These are phyloP conservation scores for Fregata magnificens DNA, from an alignment of 2,113 vertebrate genomes.

Conservation along the genomic window DNA sequence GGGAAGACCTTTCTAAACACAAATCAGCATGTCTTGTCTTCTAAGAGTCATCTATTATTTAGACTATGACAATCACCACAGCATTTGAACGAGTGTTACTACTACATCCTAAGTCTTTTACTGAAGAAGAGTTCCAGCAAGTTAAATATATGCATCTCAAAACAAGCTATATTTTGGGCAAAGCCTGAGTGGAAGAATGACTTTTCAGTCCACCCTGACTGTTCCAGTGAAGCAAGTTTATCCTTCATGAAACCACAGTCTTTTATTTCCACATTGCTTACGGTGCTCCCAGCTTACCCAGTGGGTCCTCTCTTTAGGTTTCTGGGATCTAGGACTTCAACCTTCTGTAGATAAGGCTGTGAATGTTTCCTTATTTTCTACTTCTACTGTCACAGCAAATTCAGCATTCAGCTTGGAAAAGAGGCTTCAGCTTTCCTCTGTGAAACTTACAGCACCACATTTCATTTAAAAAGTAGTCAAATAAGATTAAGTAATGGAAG, in stretches of 20 bases:
- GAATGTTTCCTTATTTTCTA: not conserved
- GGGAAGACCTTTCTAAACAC: not conserved
- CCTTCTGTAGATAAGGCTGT: not conserved
- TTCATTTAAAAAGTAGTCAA: not conserved
- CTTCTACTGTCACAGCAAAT: not conserved
- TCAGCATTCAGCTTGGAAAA: not conserved
- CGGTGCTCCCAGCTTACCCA: not conserved
- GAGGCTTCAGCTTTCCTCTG: not conserved
- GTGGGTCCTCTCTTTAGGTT: not conserved
- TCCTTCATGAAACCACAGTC: not conserved
- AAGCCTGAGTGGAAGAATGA: not conserved
- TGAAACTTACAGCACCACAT: not conserved
- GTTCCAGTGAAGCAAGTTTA: not conserved
- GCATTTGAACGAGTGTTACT: not conserved
- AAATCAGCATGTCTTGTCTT: not conserved
- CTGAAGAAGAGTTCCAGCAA: not conserved
- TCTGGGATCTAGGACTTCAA: not conserved
- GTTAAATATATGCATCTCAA: not conserved
- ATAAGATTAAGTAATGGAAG: not conserved
- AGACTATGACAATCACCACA: not conserved
- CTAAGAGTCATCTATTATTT: not conserved
- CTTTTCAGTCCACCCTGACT: not conserved
- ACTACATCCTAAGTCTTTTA: not conserved
- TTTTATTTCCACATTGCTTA: not conserved
- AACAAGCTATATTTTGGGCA: not conserved